Evolutionary conservation across 2,888 invertebrate species (phyloP).

Genomic region (Ferrisia virgata): DNA sequence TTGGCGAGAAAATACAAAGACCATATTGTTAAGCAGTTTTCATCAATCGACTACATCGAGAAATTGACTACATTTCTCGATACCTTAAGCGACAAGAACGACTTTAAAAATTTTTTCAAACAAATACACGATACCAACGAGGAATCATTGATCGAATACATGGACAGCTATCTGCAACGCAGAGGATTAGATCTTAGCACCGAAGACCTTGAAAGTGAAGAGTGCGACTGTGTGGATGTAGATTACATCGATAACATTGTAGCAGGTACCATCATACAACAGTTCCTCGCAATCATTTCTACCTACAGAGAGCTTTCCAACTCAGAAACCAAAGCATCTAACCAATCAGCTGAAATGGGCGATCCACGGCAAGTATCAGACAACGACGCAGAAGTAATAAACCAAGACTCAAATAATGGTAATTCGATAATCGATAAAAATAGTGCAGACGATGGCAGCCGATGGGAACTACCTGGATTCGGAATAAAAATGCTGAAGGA

Average conservation of each 20-base stretch:
- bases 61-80: not conserved
- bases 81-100: not conserved
- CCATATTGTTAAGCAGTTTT: not conserved
- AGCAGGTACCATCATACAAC: not conserved
- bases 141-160: not conserved
- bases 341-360: not conserved
- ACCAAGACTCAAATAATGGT: no score
- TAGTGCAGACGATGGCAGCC: not conserved
- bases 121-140: not conserved
- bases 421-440: not conserved
- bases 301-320: no score
- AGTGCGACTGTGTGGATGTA: not conserved
- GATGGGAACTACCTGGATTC: not conserved
- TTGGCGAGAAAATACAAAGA: not conserved
- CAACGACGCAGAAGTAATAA: no score
- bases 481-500: not conserved
- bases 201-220: not conserved
- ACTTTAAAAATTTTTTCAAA: not conserved
- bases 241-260: not conserved
- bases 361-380: no score
- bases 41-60: not conserved
- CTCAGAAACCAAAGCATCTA: not conserved
- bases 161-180: not conserved
- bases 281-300: not conserved
- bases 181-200: not conserved